Conservation (phyloP, 2,888 invertebrate species). For the Sarcophaga variegata region DNA sequence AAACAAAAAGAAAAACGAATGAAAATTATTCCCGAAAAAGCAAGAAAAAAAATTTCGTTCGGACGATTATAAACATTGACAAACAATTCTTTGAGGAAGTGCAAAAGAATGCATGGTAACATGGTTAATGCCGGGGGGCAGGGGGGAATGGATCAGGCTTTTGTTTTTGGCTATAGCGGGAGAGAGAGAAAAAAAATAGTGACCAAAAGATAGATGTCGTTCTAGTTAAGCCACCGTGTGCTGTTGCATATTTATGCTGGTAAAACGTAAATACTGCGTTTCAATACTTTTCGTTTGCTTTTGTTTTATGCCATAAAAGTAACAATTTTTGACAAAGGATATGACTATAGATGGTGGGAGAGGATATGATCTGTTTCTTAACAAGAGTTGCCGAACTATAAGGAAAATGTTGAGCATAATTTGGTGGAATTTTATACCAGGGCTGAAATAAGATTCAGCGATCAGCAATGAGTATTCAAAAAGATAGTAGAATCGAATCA, state of each 20-base stretch:
- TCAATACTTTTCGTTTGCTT: neutral
- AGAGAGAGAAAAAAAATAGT: neutral
- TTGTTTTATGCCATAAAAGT: conserved; percentile 49
- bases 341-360: conserved; percentile 3
- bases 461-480: no score
- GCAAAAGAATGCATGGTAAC: conserved; percentile 63
- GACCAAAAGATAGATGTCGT: conserved; percentile 62
- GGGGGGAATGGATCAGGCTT: conserved; percentile 22
- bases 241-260: conserved; percentile 68
- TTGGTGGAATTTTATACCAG: no score
- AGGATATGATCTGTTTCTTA: conserved; percentile 7
- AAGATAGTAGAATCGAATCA: no score
- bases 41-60: no score
- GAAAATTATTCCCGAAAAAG: no score
- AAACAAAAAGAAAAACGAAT: conserved; percentile 28
- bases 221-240: conserved; percentile 67
- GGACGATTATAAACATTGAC: conserved; percentile 66
- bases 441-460: no score
- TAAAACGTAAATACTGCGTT: conserved; percentile 57
- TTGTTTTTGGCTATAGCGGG: conserved; percentile 10
- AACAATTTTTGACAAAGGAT: conserved; percentile 61
- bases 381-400: conserved; percentile 27
- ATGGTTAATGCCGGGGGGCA: neutral
- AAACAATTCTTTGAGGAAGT: conserved; percentile 67
- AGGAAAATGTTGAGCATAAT: no score